A percentile compares a stretch with the other conserved stretches of the same genome.
Conservation (phyloP, 2,113 vertebrate genomes). For the Lepus europaeus region DNA sequence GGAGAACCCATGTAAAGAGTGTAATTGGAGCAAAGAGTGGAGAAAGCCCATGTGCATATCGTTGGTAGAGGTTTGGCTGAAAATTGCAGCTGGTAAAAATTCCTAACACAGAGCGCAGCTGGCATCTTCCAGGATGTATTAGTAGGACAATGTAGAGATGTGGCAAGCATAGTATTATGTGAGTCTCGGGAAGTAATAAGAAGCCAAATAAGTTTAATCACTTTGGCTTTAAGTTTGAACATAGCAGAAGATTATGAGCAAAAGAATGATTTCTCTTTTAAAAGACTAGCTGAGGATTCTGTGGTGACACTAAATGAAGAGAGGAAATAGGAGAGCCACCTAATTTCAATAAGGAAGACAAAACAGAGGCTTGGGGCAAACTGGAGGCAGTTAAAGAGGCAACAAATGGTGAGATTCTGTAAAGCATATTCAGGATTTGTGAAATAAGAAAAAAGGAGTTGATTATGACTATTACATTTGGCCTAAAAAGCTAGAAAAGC, state of each 20-base stretch:
- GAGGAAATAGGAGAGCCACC: background rate
- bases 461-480: background rate
- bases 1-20: background rate
- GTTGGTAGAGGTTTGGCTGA: background rate
- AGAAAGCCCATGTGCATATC: background rate
- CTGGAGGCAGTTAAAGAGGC: background rate
- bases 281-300: background rate
- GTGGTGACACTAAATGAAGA: background rate
- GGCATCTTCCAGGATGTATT: background rate
- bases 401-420: background rate
- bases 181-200: background rate
- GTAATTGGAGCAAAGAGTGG: background rate
- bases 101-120: background rate
- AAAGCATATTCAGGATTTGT: background rate
- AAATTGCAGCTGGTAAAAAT: background rate
- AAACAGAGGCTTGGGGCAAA: accelerated
- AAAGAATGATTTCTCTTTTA: background rate
- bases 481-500: background rate
- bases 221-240: background rate
- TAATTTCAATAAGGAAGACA: background rate
- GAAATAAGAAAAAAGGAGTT: background rate
- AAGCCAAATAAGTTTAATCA: background rate
- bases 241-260: background rate
- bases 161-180: background rate
- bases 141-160: background rate